phyloP scores from a whole-genome alignment of 2,113 vertebrate species.

The Scatophagus argus region DNA sequence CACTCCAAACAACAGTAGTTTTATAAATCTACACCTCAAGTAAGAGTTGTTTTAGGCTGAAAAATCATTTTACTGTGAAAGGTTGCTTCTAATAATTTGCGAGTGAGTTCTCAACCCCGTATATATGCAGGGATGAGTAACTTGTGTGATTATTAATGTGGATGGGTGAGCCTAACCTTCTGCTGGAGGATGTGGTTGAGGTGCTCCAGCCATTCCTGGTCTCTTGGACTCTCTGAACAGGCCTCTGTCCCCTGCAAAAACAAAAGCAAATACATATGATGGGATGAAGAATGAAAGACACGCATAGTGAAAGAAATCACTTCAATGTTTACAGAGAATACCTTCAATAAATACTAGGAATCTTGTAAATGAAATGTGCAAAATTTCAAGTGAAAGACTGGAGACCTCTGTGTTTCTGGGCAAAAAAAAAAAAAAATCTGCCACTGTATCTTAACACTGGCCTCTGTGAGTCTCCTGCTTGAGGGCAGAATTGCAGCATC shows the following conservation, averaged over 20 bases:
- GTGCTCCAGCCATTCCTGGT: conserved; percentile 88
- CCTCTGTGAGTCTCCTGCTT: conserved; percentile 45
- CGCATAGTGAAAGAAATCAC: background rate
- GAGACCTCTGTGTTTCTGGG: conserved; percentile 14
- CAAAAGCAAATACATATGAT: conserved; percentile 27
- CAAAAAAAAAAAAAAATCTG: conserved; percentile 39
- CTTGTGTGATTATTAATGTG: conserved; percentile 2
- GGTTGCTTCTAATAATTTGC: background rate
- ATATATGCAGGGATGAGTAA: background rate
- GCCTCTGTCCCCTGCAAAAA: conserved; percentile 80
- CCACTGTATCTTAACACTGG: conserved; percentile 28
- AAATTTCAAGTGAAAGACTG: conserved; percentile 1
- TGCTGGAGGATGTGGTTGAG: conserved; percentile 89
- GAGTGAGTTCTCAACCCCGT: background rate
- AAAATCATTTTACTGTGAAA: background rate
- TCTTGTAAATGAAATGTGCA: background rate
- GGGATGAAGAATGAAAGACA: background rate
- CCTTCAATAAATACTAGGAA: background rate
- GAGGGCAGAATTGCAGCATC: conserved; percentile 55
- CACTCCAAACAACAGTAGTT: background rate
- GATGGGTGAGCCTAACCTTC: conserved; percentile 82
- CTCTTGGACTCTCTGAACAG: conserved; percentile 70
- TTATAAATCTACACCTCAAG: background rate
- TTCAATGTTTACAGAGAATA: background rate
- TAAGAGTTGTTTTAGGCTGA: background rate